These are phyloP conservation scores for Anoura caudifer DNA, from an alignment of 2,113 vertebrate species.

Conservation along the genomic window DNA sequence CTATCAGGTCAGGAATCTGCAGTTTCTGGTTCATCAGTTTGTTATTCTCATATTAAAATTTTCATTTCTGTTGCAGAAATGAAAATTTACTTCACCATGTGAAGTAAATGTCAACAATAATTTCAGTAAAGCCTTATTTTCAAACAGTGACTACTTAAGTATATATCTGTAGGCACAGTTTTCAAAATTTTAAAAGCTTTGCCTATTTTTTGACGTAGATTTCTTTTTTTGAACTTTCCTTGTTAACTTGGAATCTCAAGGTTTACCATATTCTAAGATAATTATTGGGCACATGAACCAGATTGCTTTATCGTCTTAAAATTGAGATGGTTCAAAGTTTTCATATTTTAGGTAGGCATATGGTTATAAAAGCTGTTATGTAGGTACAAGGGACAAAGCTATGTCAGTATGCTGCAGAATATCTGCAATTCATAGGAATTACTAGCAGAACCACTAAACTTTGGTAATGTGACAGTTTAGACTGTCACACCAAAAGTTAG, in stretches of 20 bases:
- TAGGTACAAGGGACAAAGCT: not conserved
- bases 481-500: not conserved
- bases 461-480: not conserved
- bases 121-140: constrained; percentile 3
- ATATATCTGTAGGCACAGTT: not conserved
- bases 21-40: not conserved
- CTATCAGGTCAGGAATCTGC: not conserved
- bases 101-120: not conserved
- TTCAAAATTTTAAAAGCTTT: constrained; percentile 2
- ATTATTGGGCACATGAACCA: not conserved
- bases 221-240: constrained; percentile 2
- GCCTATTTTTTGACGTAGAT: not conserved
- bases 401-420: not conserved
- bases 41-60: constrained; percentile 17
- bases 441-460: not conserved
- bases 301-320: not conserved
- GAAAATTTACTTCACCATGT: no score
- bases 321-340: not conserved
- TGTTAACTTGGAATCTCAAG: constrained; percentile 16
- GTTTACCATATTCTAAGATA: not conserved
- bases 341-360: not conserved
- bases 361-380: not conserved
- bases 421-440: not conserved
- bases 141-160: not conserved
- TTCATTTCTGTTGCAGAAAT: not conserved